phyloP scores from a whole-genome alignment of 2,888 invertebrate species.

The Tenodera sinensis region DNA sequence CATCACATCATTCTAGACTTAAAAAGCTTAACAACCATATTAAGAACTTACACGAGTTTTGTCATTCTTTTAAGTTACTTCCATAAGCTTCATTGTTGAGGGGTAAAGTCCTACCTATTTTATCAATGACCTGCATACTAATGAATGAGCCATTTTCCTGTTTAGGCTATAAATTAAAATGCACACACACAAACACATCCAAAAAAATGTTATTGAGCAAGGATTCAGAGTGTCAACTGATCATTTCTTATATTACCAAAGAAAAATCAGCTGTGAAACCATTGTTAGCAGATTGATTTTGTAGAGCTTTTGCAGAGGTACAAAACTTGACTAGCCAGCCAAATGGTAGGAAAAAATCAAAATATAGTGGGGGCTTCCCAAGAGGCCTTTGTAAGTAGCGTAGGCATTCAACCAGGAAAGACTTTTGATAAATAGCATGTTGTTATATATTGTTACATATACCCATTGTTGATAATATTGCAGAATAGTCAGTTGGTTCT shows the following conservation, averaged over 20 bases:
- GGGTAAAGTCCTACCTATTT: not conserved
- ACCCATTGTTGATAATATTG: conserved; percentile 35
- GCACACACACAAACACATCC: not conserved
- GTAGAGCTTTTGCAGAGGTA: conserved; percentile 30
- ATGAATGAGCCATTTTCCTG: not conserved
- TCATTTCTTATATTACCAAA: conserved; percentile 33
- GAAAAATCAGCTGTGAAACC: conserved; percentile 31
- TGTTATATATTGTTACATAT: conserved; percentile 36
- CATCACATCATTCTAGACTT: not conserved
- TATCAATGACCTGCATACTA: not conserved
- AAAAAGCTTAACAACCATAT: not conserved
- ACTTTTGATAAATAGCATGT: conserved; percentile 36
- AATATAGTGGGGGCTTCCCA: conserved; percentile 30
- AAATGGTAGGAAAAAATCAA: conserved; percentile 33
- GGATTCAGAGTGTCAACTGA: conserved; percentile 14
- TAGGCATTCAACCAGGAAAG: conserved; percentile 30
- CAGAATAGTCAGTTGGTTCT: conserved; percentile 33
- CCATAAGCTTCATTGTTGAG: not conserved
- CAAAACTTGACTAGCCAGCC: conserved; percentile 34
- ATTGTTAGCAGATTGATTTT: conserved; percentile 31
- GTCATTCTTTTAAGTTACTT: not conserved
- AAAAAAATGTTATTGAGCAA: not conserved
- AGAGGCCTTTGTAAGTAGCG: conserved; percentile 29
- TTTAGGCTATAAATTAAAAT: not conserved
- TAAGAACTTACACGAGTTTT: not conserved